A percentile compares a stretch with the other conserved stretches of the same genome.
Evolutionary conservation across 2,888 invertebrate species (phyloP).

Genomic region (Platerodrilus igneus): DNA sequence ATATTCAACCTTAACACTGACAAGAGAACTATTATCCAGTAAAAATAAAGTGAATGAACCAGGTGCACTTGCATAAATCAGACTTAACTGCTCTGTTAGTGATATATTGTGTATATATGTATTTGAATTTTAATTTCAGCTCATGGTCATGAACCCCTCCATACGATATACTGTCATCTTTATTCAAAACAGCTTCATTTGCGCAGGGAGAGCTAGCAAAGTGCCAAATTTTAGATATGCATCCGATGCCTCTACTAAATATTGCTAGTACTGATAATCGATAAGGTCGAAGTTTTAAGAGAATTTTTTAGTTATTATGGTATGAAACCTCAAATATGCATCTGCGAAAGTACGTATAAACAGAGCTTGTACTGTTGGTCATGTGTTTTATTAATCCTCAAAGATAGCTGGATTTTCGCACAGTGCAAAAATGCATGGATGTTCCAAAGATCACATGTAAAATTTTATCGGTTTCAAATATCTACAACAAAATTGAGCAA

Average conservation of each 20-base stretch:
- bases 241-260: background rate
- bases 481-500: background rate
- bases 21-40: too few relatives aligned
- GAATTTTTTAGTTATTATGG: background rate
- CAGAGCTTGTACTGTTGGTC: background rate
- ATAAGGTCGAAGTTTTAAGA: background rate
- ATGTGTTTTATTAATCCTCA: background rate
- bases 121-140: too few relatives aligned
- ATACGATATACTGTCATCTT: background rate
- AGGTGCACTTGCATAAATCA: too few relatives aligned
- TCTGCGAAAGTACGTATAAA: background rate
- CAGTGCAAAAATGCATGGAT: background rate
- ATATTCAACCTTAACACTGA: too few relatives aligned
- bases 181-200: background rate
- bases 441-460: background rate
- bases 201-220: background rate
- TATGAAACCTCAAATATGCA: background rate
- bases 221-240: background rate
- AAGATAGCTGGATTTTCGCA: background rate
- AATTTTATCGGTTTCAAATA: background rate
- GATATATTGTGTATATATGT: too few relatives aligned
- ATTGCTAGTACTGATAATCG: background rate
- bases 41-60: too few relatives aligned
- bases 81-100: too few relatives aligned
- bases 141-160: too few relatives aligned